Evolutionary conservation across 2,797 vertebrate species (phyloP), one percentile per base, ranked within the genome.

Genomic region (Scleropages formosus): DNA sequence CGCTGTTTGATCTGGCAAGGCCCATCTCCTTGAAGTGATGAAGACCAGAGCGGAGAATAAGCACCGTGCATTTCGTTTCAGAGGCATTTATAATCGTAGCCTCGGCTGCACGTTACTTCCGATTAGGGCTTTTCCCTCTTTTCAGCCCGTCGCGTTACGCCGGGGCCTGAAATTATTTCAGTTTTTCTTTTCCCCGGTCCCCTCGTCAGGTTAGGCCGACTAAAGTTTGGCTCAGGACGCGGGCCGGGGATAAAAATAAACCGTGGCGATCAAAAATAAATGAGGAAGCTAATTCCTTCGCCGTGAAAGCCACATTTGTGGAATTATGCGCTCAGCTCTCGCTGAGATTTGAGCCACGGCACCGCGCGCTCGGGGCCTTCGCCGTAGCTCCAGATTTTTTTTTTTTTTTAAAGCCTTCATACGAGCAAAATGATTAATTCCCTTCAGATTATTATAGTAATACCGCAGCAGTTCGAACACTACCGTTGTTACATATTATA

Each of bases 201-300:
- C 65, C 20, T 69, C 75, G 75, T 75, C 75, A 75, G 47, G 9
- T 66, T 59, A 68, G 62, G 26, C 74, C 63, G 58, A 77, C 73
- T 72, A 71, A 71, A 31, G 73, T 77, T 70, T 78, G 75, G 68
- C 72, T 80, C 75, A 77, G 58, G 79, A 77, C 13, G 63, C 61
- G 69, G 78, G 67, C 64, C 9, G 31, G 73, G 62, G 31, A 72
- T 74, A 77, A 81, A 82, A 85, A 85, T 85, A 85, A 82, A 73
- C 75, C 58, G 62, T 74, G 71, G 72, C 65, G 70, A 73, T 82
- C n/a, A 82, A 82, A 75, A 83, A 80, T 81, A 84, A 81, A 79
- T 65, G 78, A 77, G 78, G 77, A 80, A 80, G 78, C 74, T 80
- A 76, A 82, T 81, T 79, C 62, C 80, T 60, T 56, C 51, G 65